Evolutionary conservation across 2,888 invertebrate species (phyloP), one percentile per base, ranked within the genome.

Genomic region (Pandemis corylana): DNA sequence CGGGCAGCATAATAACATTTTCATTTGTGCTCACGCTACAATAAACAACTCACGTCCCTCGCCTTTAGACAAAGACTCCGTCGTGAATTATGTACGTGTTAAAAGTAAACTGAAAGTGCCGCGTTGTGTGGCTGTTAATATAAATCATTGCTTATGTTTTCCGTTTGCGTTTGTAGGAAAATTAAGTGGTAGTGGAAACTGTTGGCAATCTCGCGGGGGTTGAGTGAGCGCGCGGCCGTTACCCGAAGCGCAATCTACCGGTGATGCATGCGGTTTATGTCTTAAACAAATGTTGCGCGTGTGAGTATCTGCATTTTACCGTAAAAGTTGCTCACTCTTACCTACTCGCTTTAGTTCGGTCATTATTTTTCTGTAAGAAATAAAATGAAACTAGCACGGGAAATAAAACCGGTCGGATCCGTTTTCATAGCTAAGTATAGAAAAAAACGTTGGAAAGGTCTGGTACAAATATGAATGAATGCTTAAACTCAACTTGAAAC

Each of bases 61-160:
- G 91, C 91, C 92, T 91, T 90, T 90, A 94, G 93, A 94, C 94
- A 94, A 94, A 94, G 94, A 93, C 94, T 92, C 87, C 89, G 82
- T 88, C 89, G 91, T 94, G 94, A 94, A 92, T 94, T 93, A 94
- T 94, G 90, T 92, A 94, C 94, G 94, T 93, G 94, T 94, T 94
- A 94, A 94, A 94, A 94, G 93, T 94, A 94, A 94, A 94, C 93
- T 92, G 92, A 93, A 94, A 94, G 94, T 94, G 92, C 89, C 91
- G 89, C 92, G 91, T 90, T 93, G 89, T 93, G 90, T 91, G 91
- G 90, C 87, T 89, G 93, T 92, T 94, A 94, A 92, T 93, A 94
- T 95, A 94, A 95, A 94, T 95, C 94, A 94, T 94, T 94, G 93
- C 92, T 94, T 94, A 94, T 94, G 94, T 90, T 94, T 95, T 94